Base-by-base conservation (phyloP, 1,140 invertebrate genomes). In the Sycophaga agraensis region DNA sequence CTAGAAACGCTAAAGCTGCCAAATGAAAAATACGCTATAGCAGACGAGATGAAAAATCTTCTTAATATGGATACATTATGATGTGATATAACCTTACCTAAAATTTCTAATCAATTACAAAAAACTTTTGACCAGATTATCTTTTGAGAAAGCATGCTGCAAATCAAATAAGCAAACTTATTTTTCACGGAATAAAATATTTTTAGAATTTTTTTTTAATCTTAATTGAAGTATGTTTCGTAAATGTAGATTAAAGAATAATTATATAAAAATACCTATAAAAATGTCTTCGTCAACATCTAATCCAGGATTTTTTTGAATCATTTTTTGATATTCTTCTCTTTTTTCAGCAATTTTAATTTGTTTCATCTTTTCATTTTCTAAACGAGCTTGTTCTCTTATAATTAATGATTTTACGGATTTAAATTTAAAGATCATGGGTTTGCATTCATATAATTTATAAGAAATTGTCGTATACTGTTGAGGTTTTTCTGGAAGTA, bases 341-440 rank as follows among this genome's bases (percentile, higher is more conserved):
- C 73, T 72, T 65, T 85, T 87, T 51, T 76, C 79, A 24, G 80
- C 76, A 8, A 81, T 67, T 71, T 85, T 87, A 40, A 78, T 78
- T 48, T 82, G 80, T 65, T 82, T 86, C 9, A 73, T 71, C 43
- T 68, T 64, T 64, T 84, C 77, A 2, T 77, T 76, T 51, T 80
- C 68, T 4, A 67, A 63, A 1, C 80, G 66, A 9, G 77, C 64
- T 12, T 80, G 65, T 46, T 86, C 78, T 17, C 84, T 72, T 17
- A 81, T 70, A 37, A 88, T 84, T 16, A 74, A 70, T 21, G 85
- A 85, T 72, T 88, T 88, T 0, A 86, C 82, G 0, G 85, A 85
- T 21, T 73, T 67, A 66, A 88, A 88, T 56, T 75, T 73, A 17
- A 84, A 82, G n/a, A 60, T 60, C 57, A 70, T 75, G 8, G 73